These are phyloP conservation scores for Actinostola sp. DNA, from an alignment of 92 coral and sea anemone species.

Conservation along the genomic window DNA sequence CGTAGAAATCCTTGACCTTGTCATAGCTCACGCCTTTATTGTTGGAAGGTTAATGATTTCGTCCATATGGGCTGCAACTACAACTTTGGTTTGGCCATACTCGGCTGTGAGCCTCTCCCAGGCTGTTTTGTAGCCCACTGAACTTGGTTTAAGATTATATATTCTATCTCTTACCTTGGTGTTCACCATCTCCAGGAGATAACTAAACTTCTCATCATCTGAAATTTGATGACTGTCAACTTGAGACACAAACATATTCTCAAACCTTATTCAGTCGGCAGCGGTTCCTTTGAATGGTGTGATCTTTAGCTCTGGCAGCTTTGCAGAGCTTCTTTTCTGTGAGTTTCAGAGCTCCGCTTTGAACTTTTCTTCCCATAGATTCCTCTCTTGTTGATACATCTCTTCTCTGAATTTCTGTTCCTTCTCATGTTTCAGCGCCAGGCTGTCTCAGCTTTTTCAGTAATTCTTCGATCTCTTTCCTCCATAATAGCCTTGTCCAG, in stretches of 20 bases:
- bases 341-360: conserved; percentile 39
- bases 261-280: conserved; percentile 60
- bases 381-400: conserved; percentile 49
- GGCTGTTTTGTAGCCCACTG: conserved; percentile 41
- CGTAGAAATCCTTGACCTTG: conserved; percentile 55
- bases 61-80: no score
- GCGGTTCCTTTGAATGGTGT: conserved; percentile 65
- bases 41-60: no score
- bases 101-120: no score
- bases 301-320: conserved; percentile 45
- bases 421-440: conserved; percentile 30
- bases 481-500: no score
- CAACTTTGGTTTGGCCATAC: no score
- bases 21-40: no score
- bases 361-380: conserved; percentile 46
- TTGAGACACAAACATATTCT: conserved; percentile 63
- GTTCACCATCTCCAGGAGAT: no score
- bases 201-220: conserved; percentile 65
- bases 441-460: neutral
- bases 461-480: no score
- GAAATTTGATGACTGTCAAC: conserved; percentile 43
- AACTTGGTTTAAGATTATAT: conserved; percentile 53
- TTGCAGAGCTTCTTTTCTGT: conserved; percentile 43
- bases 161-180: conserved; percentile 55
- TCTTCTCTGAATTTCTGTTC: conserved; percentile 45